These are phyloP conservation scores for Dicyrtomina minuta DNA, from an alignment of 2,888 invertebrate species.

Conservation along the genomic window DNA sequence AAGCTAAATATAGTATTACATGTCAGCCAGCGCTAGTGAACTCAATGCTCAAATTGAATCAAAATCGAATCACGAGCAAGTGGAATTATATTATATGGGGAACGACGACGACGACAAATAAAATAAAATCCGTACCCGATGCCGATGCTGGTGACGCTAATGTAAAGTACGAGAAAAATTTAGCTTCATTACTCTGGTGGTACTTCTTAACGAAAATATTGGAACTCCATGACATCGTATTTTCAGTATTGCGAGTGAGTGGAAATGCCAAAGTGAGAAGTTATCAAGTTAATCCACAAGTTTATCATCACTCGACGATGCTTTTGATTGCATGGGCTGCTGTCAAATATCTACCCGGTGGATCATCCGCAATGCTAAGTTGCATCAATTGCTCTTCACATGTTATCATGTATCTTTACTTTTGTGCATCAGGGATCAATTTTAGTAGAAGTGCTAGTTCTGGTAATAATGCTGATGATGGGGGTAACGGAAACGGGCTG, in stretches of 20 bases:
- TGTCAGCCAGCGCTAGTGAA: background rate
- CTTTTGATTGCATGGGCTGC: slow-evolving; percentile 7
- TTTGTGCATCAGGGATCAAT: background rate
- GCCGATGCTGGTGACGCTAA: too few relatives aligned
- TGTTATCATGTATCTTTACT: slow-evolving; percentile 22
- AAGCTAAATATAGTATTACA: background rate
- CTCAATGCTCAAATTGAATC: too few relatives aligned
- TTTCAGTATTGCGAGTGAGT: background rate
- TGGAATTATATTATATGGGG: too few relatives aligned
- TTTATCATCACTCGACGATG: slow-evolving; percentile 26
- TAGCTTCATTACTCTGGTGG: slow-evolving; percentile 5
- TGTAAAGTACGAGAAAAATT: background rate
- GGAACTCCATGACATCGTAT: slow-evolving; percentile 16
- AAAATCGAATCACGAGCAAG: background rate
- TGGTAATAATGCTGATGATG: background rate
- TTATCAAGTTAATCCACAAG: slow-evolving; percentile 10
- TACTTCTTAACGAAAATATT: slow-evolving; percentile 20
- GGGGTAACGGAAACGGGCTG: background rate
- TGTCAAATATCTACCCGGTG: slow-evolving; percentile 22
- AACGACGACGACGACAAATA: too few relatives aligned
- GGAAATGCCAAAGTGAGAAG: background rate
- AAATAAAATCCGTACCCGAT: too few relatives aligned
- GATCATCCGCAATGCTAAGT: slow-evolving; percentile 18
- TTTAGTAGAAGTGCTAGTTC: background rate
- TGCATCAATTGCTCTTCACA: slow-evolving; percentile 14